These are phyloP conservation scores for Ifrita kowaldi DNA, from an alignment of 2,113 vertebrate genomes.

Conservation along the genomic window DNA sequence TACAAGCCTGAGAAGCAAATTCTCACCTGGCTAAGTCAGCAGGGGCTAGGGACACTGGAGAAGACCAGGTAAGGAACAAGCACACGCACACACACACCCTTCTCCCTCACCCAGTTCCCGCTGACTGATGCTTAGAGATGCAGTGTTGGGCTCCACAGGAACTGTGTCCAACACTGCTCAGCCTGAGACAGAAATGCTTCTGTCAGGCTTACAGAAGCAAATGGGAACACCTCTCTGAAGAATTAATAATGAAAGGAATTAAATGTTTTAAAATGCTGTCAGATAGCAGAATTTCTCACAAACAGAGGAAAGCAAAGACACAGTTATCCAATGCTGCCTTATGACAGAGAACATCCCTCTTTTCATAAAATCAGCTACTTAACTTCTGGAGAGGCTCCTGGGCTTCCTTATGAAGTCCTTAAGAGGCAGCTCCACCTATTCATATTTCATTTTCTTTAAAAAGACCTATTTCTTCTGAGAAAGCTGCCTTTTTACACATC, in stretches of 20 bases:
- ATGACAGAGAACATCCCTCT: neutral
- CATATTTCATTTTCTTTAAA: neutral
- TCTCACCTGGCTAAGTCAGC: neutral
- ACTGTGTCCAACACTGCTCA: neutral
- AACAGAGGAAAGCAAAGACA: neutral
- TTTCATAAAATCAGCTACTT: slow-evolving; percentile 19
- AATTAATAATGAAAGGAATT: neutral
- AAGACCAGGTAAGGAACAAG: neutral
- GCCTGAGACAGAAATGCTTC: neutral
- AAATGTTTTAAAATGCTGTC: neutral
- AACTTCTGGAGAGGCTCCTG: slow-evolving; percentile 36
- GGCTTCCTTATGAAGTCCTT: neutral
- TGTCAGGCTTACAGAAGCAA: neutral
- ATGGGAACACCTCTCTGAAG: neutral
- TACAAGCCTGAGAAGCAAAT: neutral
- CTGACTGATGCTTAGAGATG: neutral
- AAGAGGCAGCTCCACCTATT: neutral
- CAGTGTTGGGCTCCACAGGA: neutral
- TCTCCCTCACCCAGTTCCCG: neutral
- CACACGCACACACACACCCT: neutral
- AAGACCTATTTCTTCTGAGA: neutral
- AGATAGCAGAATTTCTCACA: neutral
- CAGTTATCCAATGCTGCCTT: neutral
- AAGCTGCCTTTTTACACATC: neutral
- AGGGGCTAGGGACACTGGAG: neutral